phyloP scores from a whole-genome alignment of 2,888 invertebrate species.

The Heteromyza rotundicornis region DNA sequence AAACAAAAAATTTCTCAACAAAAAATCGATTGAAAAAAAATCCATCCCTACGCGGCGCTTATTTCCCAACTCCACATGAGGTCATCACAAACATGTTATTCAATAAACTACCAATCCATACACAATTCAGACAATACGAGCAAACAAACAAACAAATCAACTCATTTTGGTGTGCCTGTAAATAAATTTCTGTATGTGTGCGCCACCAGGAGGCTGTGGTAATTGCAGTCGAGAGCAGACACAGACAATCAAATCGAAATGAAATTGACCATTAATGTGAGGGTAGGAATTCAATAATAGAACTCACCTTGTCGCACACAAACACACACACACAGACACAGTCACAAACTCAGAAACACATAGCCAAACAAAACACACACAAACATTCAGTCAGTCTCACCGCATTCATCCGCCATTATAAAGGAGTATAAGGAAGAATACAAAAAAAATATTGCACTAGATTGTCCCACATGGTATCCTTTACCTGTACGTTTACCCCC shows the following conservation, averaged over 20 bases:
- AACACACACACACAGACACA: not conserved
- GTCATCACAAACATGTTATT: slow-evolving; percentile 4
- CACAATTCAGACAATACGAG: not conserved
- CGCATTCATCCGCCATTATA: too few species aligned
- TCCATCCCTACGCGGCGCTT: too few species aligned
- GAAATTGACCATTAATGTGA: slow-evolving; percentile 53
- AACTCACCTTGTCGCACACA: not conserved
- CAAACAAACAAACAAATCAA: slow-evolving; percentile 21
- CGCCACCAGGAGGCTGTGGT: not conserved
- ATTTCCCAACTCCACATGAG: slow-evolving; percentile 4
- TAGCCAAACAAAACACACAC: not conserved
- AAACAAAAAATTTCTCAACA: too few species aligned
- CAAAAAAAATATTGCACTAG: too few species aligned
- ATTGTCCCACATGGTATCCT: too few species aligned
- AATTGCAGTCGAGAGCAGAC: slow-evolving; percentile 17
- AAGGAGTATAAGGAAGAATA: too few species aligned
- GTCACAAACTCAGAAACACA: not conserved
- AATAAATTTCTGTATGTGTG: too few species aligned
- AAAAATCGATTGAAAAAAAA: too few species aligned
- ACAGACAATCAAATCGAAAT: slow-evolving; percentile 39
- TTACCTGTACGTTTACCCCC: not conserved
- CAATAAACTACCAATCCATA: slow-evolving; percentile 1
- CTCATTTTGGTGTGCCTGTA: slow-evolving; percentile 11
- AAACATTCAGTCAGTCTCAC: not conserved
- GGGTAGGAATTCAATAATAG: not conserved